Conservation (phyloP, 2,888 invertebrate genomes). For the Drosophila macrospina region DNA sequence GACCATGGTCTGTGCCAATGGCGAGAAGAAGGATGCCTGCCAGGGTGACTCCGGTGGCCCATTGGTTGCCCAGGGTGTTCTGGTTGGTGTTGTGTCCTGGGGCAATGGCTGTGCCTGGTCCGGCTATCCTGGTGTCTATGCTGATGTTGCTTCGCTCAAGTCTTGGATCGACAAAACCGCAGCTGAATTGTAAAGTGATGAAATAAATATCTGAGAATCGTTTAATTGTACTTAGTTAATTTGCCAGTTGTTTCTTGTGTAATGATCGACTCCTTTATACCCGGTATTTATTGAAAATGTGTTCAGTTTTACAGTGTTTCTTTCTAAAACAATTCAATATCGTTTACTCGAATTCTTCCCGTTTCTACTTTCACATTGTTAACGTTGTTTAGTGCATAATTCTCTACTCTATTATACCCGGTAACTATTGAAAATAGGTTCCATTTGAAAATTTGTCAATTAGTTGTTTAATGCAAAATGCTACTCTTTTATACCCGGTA, state of each 20-base stretch:
- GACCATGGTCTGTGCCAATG: slow-evolving; percentile 83
- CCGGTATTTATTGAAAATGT: neutral
- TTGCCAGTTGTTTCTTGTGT: neutral
- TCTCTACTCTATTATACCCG: too few relatives aligned
- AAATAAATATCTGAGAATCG: slow-evolving; percentile 7
- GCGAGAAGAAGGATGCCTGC: slow-evolving; percentile 81
- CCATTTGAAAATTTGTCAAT: too few relatives aligned
- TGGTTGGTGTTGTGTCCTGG: slow-evolving; percentile 84
- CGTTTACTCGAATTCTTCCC: too few relatives aligned
- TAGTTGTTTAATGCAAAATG: too few relatives aligned
- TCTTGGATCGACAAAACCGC: slow-evolving; percentile 65
- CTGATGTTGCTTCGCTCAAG: slow-evolving; percentile 67
- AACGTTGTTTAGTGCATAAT: too few relatives aligned
- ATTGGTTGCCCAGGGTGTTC: slow-evolving; percentile 65
- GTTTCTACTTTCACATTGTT: too few relatives aligned
- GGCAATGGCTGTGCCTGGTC: slow-evolving; percentile 81
- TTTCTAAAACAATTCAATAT: too few relatives aligned
- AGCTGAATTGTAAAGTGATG: slow-evolving; percentile 43
- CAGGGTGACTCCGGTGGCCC: slow-evolving; percentile 86
- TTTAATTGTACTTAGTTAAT: neutral
- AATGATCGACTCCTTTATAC: neutral
- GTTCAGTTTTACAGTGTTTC: neutral
- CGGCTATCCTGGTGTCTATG: slow-evolving; percentile 83
- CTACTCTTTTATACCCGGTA: too few relatives aligned
- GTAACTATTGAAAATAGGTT: too few relatives aligned